These are phyloP conservation scores for Malthinus seriepunctatus DNA, from an alignment of 2,888 invertebrate species.

Conservation along the genomic window DNA sequence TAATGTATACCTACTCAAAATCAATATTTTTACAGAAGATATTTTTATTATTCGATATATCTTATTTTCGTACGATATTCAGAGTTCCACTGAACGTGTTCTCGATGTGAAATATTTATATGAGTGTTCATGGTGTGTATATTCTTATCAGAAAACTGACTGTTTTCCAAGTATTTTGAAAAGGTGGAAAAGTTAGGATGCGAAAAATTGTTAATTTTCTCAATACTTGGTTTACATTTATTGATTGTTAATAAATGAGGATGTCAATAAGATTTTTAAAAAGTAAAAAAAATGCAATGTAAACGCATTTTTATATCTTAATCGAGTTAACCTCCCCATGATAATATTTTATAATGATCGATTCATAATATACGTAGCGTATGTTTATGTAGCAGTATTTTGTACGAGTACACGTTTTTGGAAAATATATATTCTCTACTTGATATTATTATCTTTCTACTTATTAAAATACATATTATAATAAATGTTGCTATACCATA, in stretches of 20 bases:
- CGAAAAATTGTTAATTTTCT: constrained; percentile 22
- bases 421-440: constrained; percentile 54
- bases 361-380: constrained; percentile 49
- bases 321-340: constrained; percentile 51
- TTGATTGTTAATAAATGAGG: constrained; percentile 52
- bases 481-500: constrained; percentile 57
- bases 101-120: constrained; percentile 54
- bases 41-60: constrained; percentile 41
- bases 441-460: constrained; percentile 55
- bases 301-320: constrained; percentile 41
- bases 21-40: constrained; percentile 50
- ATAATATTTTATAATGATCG: constrained; percentile 50
- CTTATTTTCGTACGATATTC: constrained; percentile 49
- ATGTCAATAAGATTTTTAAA: constrained; percentile 49
- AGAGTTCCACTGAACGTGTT: constrained; percentile 57
- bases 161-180: constrained; percentile 23
- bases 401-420: constrained; percentile 57
- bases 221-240: constrained; percentile 43
- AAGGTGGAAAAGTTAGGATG: constrained; percentile 3
- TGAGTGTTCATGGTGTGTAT: constrained; percentile 46
- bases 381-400: constrained; percentile 54
- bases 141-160: constrained; percentile 24
- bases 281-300: constrained; percentile 43
- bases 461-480: constrained; percentile 49
- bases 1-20: constrained; percentile 39